Evolutionary conservation across 2,888 invertebrate genomes (phyloP).

Genomic region (Ariolimax columbianus): DNA sequence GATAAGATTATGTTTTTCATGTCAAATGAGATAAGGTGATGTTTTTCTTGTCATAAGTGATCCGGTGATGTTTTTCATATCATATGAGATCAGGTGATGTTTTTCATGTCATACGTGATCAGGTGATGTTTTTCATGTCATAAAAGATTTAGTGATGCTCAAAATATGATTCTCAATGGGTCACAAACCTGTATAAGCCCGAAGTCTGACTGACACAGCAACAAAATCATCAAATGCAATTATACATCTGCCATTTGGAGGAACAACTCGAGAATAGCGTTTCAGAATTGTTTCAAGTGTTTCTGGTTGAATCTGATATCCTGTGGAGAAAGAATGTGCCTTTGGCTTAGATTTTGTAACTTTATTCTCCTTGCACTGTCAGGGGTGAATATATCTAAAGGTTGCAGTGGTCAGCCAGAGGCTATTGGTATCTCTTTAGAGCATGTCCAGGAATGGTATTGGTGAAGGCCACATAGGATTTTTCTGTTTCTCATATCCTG

Average conservation of each 20-base stretch:
- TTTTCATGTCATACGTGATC: background rate
- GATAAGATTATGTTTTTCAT: no score
- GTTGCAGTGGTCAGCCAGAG: no score
- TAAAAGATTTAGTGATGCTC: background rate
- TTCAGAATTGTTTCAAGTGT: conserved; percentile 69
- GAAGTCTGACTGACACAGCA: conserved; percentile 53
- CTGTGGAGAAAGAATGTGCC: conserved; percentile 56
- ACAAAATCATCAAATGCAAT: conserved; percentile 74
- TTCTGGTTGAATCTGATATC: conserved; percentile 65
- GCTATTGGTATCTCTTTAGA: no score
- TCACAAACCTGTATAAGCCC: conserved; percentile 69
- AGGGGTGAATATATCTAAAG: no score
- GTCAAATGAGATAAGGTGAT: no score
- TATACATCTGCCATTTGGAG: conserved; percentile 61
- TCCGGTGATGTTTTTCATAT: background rate
- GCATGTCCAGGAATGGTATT: no score
- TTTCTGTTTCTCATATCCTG: no score
- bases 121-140: background rate
- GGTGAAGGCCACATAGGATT: no score
- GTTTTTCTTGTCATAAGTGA: no score
- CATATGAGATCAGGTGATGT: background rate
- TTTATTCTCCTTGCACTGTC: no score
- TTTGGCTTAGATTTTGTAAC: no score
- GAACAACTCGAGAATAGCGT: conserved; percentile 70
- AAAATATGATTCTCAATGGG: no score